Percentiles rank a stretch among this genome's conserved stretches.
These are phyloP conservation scores for Tychaedon coryphoeus DNA, from an alignment of 2,113 vertebrate genomes.

Conservation along the genomic window DNA sequence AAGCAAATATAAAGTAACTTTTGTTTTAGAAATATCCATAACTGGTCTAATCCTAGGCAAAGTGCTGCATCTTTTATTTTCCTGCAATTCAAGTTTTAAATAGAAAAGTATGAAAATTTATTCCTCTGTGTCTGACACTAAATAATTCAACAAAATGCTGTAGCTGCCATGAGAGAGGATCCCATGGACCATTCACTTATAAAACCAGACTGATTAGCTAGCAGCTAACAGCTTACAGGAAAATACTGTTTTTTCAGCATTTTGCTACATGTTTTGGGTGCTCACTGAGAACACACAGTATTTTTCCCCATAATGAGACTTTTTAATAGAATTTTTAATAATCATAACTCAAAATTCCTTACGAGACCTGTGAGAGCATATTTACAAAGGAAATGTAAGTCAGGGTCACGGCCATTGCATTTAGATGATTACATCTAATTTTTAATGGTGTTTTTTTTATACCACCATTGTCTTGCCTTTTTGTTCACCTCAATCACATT, in stretches of 20 bases:
- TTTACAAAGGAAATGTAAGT: neutral
- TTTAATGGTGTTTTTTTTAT: neutral
- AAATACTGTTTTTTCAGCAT: neutral
- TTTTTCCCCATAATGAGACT: neutral
- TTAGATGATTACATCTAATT: neutral
- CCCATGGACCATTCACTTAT: neutral
- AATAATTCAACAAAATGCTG: neutral
- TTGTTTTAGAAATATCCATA: neutral
- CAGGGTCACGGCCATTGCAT: neutral
- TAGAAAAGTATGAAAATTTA: neutral
- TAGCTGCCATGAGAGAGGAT: neutral
- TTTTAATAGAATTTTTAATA: neutral
- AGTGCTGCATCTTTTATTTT: neutral
- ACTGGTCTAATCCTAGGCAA: neutral
- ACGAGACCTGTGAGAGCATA: neutral
- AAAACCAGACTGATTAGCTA: neutral
- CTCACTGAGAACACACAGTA: neutral
- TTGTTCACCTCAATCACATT: neutral
- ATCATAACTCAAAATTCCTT: neutral
- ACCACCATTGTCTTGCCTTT: neutral
- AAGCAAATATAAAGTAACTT: neutral
- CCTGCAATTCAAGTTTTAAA: neutral
- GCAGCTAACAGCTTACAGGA: neutral
- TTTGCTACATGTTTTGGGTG: neutral
- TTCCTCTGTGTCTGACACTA: neutral